phyloP scores from a whole-genome alignment of 2,797 vertebrate genomes.

The Artibeus jamaicensis region DNA sequence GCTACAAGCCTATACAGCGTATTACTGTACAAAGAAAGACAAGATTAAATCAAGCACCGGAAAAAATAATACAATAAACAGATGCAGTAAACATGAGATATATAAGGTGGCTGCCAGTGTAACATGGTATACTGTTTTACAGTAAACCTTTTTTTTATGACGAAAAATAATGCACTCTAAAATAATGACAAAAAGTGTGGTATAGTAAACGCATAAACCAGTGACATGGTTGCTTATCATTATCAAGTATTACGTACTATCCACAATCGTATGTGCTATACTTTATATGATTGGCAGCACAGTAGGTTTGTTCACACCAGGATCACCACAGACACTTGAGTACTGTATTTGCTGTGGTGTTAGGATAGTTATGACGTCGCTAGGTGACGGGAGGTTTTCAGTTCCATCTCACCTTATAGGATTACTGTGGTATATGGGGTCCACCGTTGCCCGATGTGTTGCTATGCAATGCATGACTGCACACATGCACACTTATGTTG shows the following conservation, averaged over 20 bases:
- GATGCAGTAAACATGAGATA: not conserved
- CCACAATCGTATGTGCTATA: not conserved
- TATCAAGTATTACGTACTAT: not conserved
- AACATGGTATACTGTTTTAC: not conserved
- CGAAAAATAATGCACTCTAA: not conserved
- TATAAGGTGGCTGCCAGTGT: not conserved
- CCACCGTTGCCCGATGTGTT: not conserved
- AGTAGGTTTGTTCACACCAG: not conserved
- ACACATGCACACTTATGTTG: not conserved
- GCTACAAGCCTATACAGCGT: not conserved
- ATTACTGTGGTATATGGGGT: not conserved
- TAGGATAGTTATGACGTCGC: not conserved
- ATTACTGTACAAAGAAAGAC: not conserved
- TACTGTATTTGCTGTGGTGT: not conserved
- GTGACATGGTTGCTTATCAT: not conserved
- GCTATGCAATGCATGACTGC: not conserved
- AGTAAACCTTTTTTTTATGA: not conserved
- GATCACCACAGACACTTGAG: not conserved
- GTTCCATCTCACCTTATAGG: not conserved
- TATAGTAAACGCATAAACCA: not conserved
- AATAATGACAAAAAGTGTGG: not conserved
- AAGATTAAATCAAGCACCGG: not conserved
- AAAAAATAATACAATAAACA: not conserved
- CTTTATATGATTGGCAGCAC: not conserved
- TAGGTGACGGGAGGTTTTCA: not conserved